A percentile compares a stretch with the other conserved stretches of the same genome.
Conservation (phyloP, 2,113 vertebrate genomes). For the Puffinus mauretanicus region DNA sequence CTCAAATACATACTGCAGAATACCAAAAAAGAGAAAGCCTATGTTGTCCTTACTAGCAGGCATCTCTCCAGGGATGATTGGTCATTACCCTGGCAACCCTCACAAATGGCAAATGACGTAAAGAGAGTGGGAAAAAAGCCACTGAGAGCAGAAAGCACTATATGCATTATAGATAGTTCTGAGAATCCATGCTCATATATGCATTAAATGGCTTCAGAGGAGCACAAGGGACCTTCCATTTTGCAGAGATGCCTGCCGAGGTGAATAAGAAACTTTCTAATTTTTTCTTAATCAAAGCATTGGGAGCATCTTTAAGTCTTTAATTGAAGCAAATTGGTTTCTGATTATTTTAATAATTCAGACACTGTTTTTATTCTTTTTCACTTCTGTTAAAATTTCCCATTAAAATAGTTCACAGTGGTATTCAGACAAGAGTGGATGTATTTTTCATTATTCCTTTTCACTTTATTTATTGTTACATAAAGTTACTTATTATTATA, state of each 20-base stretch:
- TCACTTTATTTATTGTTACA: neutral
- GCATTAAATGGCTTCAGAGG: conserved; percentile 75
- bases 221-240: conserved; percentile 62
- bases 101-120: conserved; percentile 91
- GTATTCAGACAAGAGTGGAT: neutral
- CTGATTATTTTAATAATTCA: conserved; percentile 25
- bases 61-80: conserved; percentile 85
- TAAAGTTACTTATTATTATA: neutral
- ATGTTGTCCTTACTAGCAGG: conserved; percentile 81
- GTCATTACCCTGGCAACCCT: conserved; percentile 88
- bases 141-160: conserved; percentile 78
- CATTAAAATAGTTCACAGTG: neutral
- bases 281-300: conserved; percentile 39
- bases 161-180: conserved; percentile 85
- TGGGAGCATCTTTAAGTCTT: conserved; percentile 21
- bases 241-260: conserved; percentile 40
- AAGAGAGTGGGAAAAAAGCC: conserved; percentile 86
- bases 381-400: neutral
- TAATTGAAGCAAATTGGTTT: conserved; percentile 40
- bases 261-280: conserved; percentile 46
- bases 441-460: neutral
- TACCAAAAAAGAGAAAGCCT: conserved; percentile 83
- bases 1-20: conserved; percentile 70
- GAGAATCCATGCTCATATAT: conserved; percentile 68
- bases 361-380: neutral